Percentiles rank a stretch among this genome's conserved stretches.
These are phyloP conservation scores for Pseudobourletiella spinata DNA, from an alignment of 1,140 invertebrate genomes.

Conservation along the genomic window DNA sequence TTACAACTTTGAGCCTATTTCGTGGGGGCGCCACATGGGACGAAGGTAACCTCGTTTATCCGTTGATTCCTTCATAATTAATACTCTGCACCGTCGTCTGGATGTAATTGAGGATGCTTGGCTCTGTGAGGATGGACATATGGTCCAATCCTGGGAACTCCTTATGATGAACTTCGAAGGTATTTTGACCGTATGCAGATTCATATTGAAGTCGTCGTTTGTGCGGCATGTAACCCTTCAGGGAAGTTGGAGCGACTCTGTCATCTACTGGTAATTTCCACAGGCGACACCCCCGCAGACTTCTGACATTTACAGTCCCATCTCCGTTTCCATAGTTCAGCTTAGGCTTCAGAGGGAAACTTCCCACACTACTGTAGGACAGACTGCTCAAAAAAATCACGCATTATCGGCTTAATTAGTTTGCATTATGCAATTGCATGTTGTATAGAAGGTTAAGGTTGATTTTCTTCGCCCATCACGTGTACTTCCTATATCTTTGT, in stretches of 20 bases:
- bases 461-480: no score
- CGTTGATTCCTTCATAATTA: no score
- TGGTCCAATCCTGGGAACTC: conserved; percentile 61
- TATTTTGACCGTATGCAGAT: conserved; percentile 50
- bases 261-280: conserved; percentile 49
- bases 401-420: not conserved
- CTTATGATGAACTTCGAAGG: conserved; percentile 53
- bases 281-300: conserved; percentile 64
- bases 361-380: conserved; percentile 59
- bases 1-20: no score
- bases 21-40: no score
- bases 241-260: conserved; percentile 40
- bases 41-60: no score
- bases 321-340: conserved; percentile 78
- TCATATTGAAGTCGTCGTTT: conserved; percentile 37
- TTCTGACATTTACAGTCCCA: conserved; percentile 88
- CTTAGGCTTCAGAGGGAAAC: conserved; percentile 63
- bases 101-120: no score
- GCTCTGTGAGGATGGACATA: no score
- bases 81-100: no score
- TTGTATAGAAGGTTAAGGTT: no score
- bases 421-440: not conserved
- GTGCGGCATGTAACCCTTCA: conserved; percentile 40
- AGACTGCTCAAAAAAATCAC: conserved; percentile 46
- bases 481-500: no score